Evolutionary conservation across 2,113 vertebrate genomes (phyloP).

Genomic region (Uria aalge): DNA sequence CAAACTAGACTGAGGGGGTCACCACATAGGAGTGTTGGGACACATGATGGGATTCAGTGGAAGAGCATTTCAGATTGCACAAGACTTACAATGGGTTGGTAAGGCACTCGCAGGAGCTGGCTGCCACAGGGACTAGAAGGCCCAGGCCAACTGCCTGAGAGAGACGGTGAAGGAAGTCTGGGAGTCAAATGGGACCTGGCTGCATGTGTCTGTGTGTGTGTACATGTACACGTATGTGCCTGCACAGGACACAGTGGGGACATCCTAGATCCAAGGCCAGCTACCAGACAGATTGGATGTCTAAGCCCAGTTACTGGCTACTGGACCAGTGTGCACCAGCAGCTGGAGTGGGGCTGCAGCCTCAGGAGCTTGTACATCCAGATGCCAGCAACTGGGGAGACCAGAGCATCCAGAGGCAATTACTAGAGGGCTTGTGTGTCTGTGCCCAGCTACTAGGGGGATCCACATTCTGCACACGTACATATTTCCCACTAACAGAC

Average conservation of each 20-base stretch:
- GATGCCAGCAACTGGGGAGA: not conserved
- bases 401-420: not conserved
- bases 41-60: not conserved
- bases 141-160: not conserved
- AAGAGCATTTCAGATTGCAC: not conserved
- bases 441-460: not conserved
- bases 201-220: not conserved
- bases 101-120: not conserved
- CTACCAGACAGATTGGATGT: not conserved
- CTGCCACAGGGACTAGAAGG: not conserved
- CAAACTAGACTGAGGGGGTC: not conserved
- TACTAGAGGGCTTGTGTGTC: not conserved
- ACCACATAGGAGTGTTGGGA: not conserved
- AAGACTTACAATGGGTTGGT: not conserved
- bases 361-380: not conserved
- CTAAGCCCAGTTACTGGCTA: not conserved
- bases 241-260: not conserved
- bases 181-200: not conserved
- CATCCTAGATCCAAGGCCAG: not conserved
- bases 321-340: not conserved
- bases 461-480: not conserved
- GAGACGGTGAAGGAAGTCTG: not conserved
- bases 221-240: not conserved
- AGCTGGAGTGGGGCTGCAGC: not conserved
- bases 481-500: not conserved